Evolutionary conservation across 2,888 invertebrate genomes (phyloP).

Genomic region (Synanthedon andrenaeformis): DNA sequence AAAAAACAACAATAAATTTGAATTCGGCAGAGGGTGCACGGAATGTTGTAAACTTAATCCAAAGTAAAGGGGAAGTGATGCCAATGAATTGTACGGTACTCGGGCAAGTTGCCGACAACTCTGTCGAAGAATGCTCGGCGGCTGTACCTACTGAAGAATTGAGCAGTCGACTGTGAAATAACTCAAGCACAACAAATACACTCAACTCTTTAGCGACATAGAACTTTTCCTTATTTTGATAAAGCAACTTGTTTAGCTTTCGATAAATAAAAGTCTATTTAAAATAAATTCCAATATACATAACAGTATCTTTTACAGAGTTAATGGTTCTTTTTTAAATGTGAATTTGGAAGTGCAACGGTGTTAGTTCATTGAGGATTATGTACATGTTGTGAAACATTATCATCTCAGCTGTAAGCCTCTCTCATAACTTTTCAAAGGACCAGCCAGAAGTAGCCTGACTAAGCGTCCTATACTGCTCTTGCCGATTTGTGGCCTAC

Average conservation of each 20-base stretch:
- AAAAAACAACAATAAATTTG: slow-evolving; percentile 22
- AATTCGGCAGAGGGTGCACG: slow-evolving; percentile 22
- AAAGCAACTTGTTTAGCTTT: slow-evolving; percentile 24
- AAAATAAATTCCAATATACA: background rate
- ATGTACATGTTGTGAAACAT: no score
- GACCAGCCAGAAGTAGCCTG: no score
- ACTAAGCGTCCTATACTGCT: no score
- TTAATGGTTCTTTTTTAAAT: no score
- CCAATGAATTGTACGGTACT: slow-evolving; percentile 36
- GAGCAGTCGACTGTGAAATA: slow-evolving; percentile 44
- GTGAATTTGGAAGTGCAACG: no score
- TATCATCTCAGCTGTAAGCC: no score
- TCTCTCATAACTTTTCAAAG: no score
- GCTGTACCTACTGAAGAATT: slow-evolving; percentile 21
- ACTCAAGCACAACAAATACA: slow-evolving; percentile 25
- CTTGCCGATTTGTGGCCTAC: no score
- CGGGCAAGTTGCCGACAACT: slow-evolving; percentile 33
- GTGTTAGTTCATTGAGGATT: no score
- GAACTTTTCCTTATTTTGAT: slow-evolving; percentile 19
- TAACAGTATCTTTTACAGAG: no score
- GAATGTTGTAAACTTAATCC: slow-evolving; percentile 41
- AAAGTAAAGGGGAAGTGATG: slow-evolving; percentile 28
- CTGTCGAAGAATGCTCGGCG: slow-evolving; percentile 25
- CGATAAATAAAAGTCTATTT: background rate
- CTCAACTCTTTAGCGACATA: slow-evolving; percentile 6